phyloP scores from a whole-genome alignment of 1,140 invertebrate species.

The Arion vulgaris region DNA sequence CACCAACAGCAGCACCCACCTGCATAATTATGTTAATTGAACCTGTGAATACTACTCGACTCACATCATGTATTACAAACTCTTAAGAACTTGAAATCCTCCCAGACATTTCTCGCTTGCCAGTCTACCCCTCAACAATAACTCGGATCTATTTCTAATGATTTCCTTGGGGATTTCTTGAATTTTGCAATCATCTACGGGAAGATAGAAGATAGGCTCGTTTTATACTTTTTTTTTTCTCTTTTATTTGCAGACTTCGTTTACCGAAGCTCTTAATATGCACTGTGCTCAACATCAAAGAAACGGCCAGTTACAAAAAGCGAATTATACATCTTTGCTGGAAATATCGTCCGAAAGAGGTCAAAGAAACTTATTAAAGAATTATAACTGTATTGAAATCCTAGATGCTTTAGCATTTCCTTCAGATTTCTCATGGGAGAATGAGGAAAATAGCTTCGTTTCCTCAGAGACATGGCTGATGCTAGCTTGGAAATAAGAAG shows the following conservation, averaged over 20 bases:
- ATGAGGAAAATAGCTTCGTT: not conserved
- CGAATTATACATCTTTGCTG: constrained; percentile 15
- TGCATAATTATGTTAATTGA: not conserved
- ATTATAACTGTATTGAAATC: constrained; percentile 21
- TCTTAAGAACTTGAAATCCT: not conserved
- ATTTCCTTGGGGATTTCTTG: constrained; percentile 24
- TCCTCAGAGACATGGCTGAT: not conserved
- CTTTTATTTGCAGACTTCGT: not conserved
- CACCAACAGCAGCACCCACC: not conserved
- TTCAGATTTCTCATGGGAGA: constrained; percentile 5
- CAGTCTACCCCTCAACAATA: not conserved
- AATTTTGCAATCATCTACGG: constrained; percentile 4
- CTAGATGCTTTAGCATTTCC: not conserved
- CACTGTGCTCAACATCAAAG: not conserved
- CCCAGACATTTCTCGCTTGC: not conserved
- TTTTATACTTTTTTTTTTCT: not conserved
- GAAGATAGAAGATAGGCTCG: not conserved
- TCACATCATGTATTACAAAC: not conserved
- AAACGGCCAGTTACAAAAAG: not conserved
- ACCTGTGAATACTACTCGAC: not conserved
- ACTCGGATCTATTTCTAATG: not conserved
- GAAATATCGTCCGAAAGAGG: not conserved
- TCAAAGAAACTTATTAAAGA: constrained; percentile 30
- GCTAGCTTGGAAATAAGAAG: not conserved
- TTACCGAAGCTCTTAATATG: constrained; percentile 1